Percentiles rank a stretch among this genome's conserved stretches.
Conservation (phyloP, 2,888 invertebrate species). For the Dione juno region DNA sequence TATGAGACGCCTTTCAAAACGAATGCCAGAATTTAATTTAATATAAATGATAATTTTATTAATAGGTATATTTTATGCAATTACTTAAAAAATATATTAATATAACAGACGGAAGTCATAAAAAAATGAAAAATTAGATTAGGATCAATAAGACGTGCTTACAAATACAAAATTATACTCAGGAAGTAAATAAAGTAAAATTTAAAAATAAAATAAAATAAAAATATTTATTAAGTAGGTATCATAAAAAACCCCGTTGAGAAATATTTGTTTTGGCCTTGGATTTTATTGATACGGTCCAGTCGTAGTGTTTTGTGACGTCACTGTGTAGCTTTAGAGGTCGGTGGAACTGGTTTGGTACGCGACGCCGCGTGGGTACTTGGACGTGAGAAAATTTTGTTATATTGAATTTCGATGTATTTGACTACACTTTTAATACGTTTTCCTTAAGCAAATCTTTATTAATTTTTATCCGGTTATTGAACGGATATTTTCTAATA, state of each 20-base stretch:
- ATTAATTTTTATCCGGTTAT: neutral
- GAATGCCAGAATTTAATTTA: too few species aligned
- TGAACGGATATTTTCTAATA: neutral
- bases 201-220: neutral
- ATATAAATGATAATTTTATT: too few species aligned
- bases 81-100: neutral
- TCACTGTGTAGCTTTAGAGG: conserved; percentile 7
- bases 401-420: neutral
- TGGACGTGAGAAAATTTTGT: neutral
- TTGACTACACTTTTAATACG: neutral
- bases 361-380: neutral
- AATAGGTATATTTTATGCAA: neutral
- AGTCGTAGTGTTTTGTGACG: conserved; percentile 19
- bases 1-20: too few species aligned
- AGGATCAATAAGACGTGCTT: conserved; percentile 3
- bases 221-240: too few species aligned
- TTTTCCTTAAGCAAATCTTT: conserved; percentile 5
- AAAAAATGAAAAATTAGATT: neutral
- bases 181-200: neutral
- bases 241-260: neutral
- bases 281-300: conserved; percentile 10
- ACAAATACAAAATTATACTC: neutral
- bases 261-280: conserved; percentile 12
- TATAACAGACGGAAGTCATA: neutral
- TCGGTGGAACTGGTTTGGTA: conserved; percentile 11